Conservation (phyloP, 2,797 vertebrate genomes). For the Parotocinclus haroldoi region DNA sequence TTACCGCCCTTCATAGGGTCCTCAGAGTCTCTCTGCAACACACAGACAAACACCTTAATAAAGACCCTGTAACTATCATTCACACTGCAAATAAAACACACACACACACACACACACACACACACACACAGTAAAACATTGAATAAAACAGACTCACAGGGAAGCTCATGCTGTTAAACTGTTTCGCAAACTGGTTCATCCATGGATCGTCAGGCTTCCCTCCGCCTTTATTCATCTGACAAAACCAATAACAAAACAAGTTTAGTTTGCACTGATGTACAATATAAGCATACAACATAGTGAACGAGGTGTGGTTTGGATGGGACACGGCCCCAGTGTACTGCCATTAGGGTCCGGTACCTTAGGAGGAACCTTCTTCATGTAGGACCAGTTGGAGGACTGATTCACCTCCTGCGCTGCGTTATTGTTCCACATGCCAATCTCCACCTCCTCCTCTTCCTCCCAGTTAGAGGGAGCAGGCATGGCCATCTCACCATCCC, state of each 20-base stretch:
- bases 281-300: too few species aligned
- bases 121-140: not conserved
- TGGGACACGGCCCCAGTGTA: too few species aligned
- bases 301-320: too few species aligned
- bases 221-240: conserved; percentile 88
- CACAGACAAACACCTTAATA: conserved; percentile 42
- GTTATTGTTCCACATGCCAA: conserved; percentile 94
- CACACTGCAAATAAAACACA: too few species aligned
- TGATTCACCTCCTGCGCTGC: conserved; percentile 66
- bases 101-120: conserved; percentile 48
- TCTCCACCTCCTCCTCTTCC: conserved; percentile 93
- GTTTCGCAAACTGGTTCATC: conserved; percentile 93
- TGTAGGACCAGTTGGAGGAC: conserved; percentile 86
- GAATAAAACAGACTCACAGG: conserved; percentile 71
- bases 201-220: conserved; percentile 92
- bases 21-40: conserved; percentile 86
- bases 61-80: too few species aligned
- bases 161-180: conserved; percentile 91
- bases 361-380: conserved; percentile 88
- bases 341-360: conserved; percentile 60
- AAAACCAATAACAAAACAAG: conserved; percentile 6
- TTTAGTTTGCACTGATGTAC: too few species aligned
- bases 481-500: conserved; percentile 81
- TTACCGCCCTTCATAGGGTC: conserved; percentile 89
- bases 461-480: conserved; percentile 82